Evolutionary conservation across 2,888 invertebrate genomes (phyloP), one percentile per base, ranked within the genome.

Genomic region (Nipponacmea schrenckii): DNA sequence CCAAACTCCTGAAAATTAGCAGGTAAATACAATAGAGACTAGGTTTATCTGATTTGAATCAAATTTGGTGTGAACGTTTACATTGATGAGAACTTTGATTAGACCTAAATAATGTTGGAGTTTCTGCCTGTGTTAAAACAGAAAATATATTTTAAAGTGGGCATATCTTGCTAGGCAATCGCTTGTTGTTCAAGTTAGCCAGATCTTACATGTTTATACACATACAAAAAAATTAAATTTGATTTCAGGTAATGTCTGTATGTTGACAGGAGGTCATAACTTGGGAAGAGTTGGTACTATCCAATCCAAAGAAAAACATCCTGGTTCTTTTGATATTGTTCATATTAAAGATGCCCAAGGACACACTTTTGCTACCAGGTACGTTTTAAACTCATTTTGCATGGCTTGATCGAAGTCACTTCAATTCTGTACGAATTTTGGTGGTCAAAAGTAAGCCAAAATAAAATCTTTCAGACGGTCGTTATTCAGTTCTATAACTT

Each of bases 181-280:
- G n/a, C n/a, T n/a, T n/a, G n/a, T n/a, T n/a, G n/a, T n/a, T n/a
- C n/a, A n/a, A n/a, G n/a, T n/a, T n/a, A n/a, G n/a, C 24, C 64
- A 12, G 31, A 20, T 17, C 20, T 17, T 20, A 64, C 27, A 5
- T 39, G 8, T 44, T 4, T 10, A 39, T 39, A 31, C 5, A 31
- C 31, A 3, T 15, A 20, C 62, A 17, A 27, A 48, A 24, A 48
- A n/a, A 70, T 17, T 4, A 64, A 39, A 39, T 62, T 70, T 27
- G 45, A 24, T 86, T 79, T 70, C 87, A 89, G 97, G 98, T 78
- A 98, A 99, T 91, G 91, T 99, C 88, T 98, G 97, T 91, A 99
- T 99, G 98, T 96, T 99, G 90, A 99, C 99, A 82, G 98, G 98
- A 89, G 99, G 99, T 80, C 94, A 97, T 89, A 99, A 99, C 92